Evolutionary conservation across 1,140 invertebrate species (phyloP).

Genomic region (Drosophila simulans): DNA sequence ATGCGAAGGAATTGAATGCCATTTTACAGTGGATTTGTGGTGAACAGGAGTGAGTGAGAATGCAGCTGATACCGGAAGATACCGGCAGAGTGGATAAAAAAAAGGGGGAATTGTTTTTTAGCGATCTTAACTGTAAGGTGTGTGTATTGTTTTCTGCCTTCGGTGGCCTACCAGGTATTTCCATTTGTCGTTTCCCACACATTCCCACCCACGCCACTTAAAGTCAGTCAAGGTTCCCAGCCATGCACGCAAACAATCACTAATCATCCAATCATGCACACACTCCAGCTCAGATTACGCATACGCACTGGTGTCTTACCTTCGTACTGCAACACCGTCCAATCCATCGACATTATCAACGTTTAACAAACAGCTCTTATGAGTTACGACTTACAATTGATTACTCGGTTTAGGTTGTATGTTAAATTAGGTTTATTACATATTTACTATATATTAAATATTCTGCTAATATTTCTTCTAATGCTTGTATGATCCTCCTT

Average conservation of each 20-base stretch:
- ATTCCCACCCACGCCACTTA: constrained; percentile 36
- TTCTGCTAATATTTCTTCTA: constrained; percentile 71
- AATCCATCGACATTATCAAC: constrained; percentile 24
- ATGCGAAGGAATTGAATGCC: constrained; percentile 60
- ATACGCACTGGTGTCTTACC: constrained; percentile 50
- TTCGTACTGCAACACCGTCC: constrained; percentile 20
- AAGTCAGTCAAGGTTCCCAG: constrained; percentile 59
- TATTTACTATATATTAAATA: constrained; percentile 39
- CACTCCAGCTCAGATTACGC: constrained; percentile 30
- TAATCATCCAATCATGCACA: constrained; percentile 11
- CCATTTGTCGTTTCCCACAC: constrained; percentile 34
- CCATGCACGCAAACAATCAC: constrained; percentile 16
- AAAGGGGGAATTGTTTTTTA: constrained; percentile 9
- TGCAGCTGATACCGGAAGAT: constrained; percentile 20
- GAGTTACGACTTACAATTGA: constrained; percentile 55
- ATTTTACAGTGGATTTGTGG: constrained; percentile 58
- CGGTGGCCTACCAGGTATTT: constrained; percentile 67
- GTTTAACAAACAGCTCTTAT: constrained; percentile 73
- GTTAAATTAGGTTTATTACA: constrained; percentile 41
- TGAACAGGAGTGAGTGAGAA: constrained; percentile 33
- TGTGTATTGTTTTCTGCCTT: constrained; percentile 29
- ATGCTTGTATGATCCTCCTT: constrained; percentile 50
- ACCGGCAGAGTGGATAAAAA: constrained; percentile 22
- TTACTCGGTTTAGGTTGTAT: constrained; percentile 47
- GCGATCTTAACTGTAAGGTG: constrained; percentile 16